phyloP scores from a whole-genome alignment of 2,797 vertebrate genomes.

The Catharus ustulatus region DNA sequence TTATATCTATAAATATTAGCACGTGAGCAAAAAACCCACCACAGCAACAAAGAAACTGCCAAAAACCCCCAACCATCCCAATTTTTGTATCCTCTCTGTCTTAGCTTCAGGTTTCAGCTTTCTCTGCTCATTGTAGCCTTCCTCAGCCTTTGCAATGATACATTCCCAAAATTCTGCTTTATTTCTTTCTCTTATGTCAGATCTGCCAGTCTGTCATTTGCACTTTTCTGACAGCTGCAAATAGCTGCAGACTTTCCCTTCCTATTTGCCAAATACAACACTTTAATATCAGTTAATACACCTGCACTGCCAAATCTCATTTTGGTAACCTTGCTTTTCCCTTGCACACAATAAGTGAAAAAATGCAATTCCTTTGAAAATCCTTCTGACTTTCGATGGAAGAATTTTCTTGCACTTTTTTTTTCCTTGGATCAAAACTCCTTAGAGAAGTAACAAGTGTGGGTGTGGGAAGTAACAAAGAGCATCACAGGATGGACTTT shows the following conservation, averaged over 20 bases:
- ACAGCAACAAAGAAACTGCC: neutral
- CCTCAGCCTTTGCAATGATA: neutral
- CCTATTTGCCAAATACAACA: neutral
- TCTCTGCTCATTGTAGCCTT: neutral
- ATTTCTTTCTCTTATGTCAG: neutral
- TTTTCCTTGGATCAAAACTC: neutral
- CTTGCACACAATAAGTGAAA: neutral
- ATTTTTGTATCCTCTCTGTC: neutral
- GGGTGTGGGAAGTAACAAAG: neutral
- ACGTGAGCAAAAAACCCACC: neutral
- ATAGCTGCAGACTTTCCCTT: neutral
- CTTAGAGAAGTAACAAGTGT: neutral
- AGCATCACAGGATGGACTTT: neutral
- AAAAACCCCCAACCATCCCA: fast-evolving
- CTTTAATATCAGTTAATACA: neutral
- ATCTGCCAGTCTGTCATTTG: neutral
- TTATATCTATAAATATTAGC: neutral
- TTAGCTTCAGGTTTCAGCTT: neutral
- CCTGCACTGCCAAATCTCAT: neutral
- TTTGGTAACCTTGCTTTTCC: neutral
- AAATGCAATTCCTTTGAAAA: neutral
- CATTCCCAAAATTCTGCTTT: neutral
- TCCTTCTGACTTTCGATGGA: neutral
- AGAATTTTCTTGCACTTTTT: neutral
- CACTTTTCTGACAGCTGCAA: neutral